Evolutionary conservation across 2,888 invertebrate species (phyloP).

Genomic region (Ernsta delagoae): DNA sequence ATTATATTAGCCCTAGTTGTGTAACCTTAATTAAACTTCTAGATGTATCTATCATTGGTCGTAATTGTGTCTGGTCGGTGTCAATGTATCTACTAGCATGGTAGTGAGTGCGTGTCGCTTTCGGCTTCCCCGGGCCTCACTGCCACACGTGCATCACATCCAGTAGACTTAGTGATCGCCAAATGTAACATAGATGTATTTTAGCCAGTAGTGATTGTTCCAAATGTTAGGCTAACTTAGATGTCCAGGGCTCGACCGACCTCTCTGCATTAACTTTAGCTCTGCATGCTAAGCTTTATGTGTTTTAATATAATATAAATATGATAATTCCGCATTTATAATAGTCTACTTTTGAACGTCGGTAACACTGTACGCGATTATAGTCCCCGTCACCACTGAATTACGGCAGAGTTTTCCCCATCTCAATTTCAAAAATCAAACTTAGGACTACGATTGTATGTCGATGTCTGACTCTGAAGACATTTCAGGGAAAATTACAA

Average conservation of each 20-base stretch:
- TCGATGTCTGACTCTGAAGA: too few relatives aligned
- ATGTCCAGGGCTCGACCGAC: conserved; percentile 62
- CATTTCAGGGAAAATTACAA: too few relatives aligned
- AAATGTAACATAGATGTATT: conserved; percentile 82
- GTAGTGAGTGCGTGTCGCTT: conserved; percentile 63
- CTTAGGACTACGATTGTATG: too few relatives aligned
- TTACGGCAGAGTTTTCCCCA: too few relatives aligned
- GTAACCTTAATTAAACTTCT: conserved; percentile 60
- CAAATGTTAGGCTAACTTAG: conserved; percentile 82
- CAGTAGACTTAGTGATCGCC: conserved; percentile 80
- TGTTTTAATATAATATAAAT: conserved; percentile 20
- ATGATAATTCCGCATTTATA: conserved; percentile 35
- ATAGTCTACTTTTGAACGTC: conserved; percentile 16
- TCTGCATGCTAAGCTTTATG: conserved; percentile 37
- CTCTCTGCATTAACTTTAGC: conserved; percentile 51
- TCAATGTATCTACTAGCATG: conserved; percentile 66
- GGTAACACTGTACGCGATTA: conserved; percentile 15
- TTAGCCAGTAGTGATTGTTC: conserved; percentile 82
- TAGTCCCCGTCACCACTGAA: too few relatives aligned
- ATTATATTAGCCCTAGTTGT: conserved; percentile 70
- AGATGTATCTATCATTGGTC: conserved; percentile 54
- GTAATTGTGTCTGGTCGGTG: conserved; percentile 66
- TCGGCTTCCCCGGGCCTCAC: conserved; percentile 46
- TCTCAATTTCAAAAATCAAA: too few relatives aligned
- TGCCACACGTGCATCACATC: conserved; percentile 61